Evolutionary conservation across 2,888 invertebrate genomes (phyloP).

Genomic region (Microplitis manilae): DNA sequence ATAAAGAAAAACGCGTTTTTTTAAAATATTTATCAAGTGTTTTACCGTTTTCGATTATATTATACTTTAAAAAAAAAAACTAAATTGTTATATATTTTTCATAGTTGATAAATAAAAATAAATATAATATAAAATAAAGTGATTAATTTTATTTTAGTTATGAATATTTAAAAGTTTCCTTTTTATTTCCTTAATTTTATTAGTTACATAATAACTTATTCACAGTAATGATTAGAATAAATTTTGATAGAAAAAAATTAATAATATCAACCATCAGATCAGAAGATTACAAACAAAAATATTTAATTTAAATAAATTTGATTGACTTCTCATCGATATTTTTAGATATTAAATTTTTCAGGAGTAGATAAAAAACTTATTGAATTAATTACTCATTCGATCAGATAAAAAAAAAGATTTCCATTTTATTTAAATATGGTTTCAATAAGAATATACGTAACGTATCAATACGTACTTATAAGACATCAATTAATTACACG

Average conservation of each 20-base stretch:
- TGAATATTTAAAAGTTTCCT: not conserved
- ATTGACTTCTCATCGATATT: too few species aligned
- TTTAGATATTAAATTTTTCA: too few species aligned
- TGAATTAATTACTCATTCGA: too few species aligned
- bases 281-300: too few species aligned
- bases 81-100: not conserved
- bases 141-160: not conserved
- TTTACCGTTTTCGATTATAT: not conserved
- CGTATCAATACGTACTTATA: not conserved
- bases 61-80: not conserved
- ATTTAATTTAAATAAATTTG: too few species aligned
- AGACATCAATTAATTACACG: not conserved
- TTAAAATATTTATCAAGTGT: not conserved
- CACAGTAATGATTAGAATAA: too few species aligned
- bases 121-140: not conserved
- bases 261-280: too few species aligned
- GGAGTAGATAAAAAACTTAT: too few species aligned
- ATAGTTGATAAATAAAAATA: not conserved
- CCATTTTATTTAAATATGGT: not conserved
- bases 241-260: too few species aligned
- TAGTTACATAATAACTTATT: too few species aligned
- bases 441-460: not conserved
- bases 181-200: too few species aligned
- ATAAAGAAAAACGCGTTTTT: not conserved
- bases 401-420: not conserved